phyloP scores from a whole-genome alignment of 2,113 vertebrate genomes.

The Hippocampus zosterae region DNA sequence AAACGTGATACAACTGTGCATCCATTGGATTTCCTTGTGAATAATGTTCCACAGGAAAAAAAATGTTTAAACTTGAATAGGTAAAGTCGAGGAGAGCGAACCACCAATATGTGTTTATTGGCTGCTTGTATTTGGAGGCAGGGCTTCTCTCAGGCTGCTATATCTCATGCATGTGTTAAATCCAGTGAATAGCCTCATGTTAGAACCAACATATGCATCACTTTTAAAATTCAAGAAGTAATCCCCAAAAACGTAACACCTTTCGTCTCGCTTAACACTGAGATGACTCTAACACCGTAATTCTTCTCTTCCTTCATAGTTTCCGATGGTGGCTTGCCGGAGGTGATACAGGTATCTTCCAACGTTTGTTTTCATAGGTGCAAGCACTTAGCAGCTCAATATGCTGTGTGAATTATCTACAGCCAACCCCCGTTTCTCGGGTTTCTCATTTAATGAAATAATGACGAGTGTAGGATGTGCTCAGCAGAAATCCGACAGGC shows the following conservation, averaged over 20 bases:
- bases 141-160: background rate
- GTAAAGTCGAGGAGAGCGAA: too few relatives aligned
- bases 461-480: constrained; percentile 29
- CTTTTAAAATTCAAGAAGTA: background rate
- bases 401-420: constrained; percentile 30
- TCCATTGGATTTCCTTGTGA: too few relatives aligned
- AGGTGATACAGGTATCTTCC: constrained; percentile 13
- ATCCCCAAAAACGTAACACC: background rate
- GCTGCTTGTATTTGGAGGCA: background rate
- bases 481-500: constrained; percentile 31
- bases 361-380: constrained; percentile 61
- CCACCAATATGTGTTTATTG: too few relatives aligned
- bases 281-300: constrained; percentile 43
- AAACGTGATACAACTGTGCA: too few relatives aligned
- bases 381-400: constrained; percentile 31
- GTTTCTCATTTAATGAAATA: constrained; percentile 49
- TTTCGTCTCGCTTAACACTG: background rate
- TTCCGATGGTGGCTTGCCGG: constrained; percentile 43
- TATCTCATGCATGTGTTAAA: background rate
- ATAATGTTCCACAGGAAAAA: too few relatives aligned
- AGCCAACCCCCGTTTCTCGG: constrained; percentile 33
- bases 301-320: constrained; percentile 32
- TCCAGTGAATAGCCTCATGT: background rate
- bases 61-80: too few relatives aligned
- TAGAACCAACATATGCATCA: background rate